A percentile compares a stretch with the other conserved stretches of the same genome.
Conservation (phyloP, 2,888 invertebrate species). For the Monoplex corrugatus region DNA sequence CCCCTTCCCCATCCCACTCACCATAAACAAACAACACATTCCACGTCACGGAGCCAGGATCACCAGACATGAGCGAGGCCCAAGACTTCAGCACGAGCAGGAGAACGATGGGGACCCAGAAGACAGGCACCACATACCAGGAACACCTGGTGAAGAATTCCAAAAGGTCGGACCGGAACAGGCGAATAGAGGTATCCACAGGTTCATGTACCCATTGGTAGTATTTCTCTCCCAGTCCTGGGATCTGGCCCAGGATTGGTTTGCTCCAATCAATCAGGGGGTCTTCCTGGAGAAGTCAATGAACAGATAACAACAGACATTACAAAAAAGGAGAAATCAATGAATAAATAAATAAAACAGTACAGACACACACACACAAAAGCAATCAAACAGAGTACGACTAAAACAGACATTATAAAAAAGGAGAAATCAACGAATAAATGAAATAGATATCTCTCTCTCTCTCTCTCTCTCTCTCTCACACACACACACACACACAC, state of each 20-base stretch:
- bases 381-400: too few relatives aligned
- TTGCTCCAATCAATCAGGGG: slow-evolving; percentile 79
- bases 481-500: not conserved
- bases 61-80: slow-evolving; percentile 54
- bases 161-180: slow-evolving; percentile 77
- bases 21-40: slow-evolving; percentile 44
- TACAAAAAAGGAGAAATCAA: not conserved
- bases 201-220: slow-evolving; percentile 82
- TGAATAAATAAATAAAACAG: not conserved
- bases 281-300: slow-evolving; percentile 74
- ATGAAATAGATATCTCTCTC: too few relatives aligned
- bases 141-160: slow-evolving; percentile 72
- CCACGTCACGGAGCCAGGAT: slow-evolving; percentile 46
- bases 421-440: too few relatives aligned
- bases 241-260: slow-evolving; percentile 80
- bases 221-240: slow-evolving; percentile 80
- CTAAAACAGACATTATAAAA: too few relatives aligned
- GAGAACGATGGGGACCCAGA: slow-evolving; percentile 74
- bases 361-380: too few relatives aligned
- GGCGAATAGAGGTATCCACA: slow-evolving; percentile 80
- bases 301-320: not conserved
- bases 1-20: not conserved
- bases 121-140: slow-evolving; percentile 77
- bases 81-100: slow-evolving; percentile 53
- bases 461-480: too few relatives aligned